These are phyloP conservation scores for Palythoa caribaeorum DNA, from an alignment of 92 coral and sea anemone genomes.

Conservation along the genomic window DNA sequence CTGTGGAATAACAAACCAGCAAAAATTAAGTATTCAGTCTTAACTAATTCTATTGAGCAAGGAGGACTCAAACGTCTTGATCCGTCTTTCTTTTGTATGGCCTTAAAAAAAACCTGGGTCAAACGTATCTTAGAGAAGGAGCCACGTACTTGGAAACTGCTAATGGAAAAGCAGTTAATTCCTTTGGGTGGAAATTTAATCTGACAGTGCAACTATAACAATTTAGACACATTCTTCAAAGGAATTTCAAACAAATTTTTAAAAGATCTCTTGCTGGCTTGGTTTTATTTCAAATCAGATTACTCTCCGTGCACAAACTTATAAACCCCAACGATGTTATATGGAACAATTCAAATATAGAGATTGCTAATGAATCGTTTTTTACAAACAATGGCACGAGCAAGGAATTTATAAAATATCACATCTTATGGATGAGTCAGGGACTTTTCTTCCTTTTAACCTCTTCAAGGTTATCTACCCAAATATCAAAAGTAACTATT, in stretches of 20 bases:
- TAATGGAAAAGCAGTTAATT: background rate
- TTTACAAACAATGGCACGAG: background rate
- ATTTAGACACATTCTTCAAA: too few species aligned
- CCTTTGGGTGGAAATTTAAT: background rate
- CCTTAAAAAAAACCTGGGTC: too few species aligned
- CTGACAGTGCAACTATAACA: too few species aligned
- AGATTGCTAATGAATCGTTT: background rate
- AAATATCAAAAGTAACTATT: too few species aligned
- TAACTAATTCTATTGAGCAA: background rate
- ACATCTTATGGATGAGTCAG: too few species aligned
- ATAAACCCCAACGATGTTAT: background rate
- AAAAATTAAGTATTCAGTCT: too few species aligned
- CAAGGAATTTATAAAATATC: too few species aligned
- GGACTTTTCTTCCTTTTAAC: too few species aligned
- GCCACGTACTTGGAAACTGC: background rate
- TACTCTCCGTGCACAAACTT: background rate
- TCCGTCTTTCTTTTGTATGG: too few species aligned
- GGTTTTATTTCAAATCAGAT: background rate
- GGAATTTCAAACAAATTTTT: background rate
- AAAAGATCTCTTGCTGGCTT: background rate
- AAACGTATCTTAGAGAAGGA: background rate
- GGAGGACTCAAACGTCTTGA: constrained; percentile 8
- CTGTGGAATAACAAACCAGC: too few species aligned
- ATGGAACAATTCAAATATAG: background rate
- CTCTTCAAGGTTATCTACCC: too few species aligned